Conservation (phyloP, 2,888 invertebrate species). For the Pteria penguin region DNA sequence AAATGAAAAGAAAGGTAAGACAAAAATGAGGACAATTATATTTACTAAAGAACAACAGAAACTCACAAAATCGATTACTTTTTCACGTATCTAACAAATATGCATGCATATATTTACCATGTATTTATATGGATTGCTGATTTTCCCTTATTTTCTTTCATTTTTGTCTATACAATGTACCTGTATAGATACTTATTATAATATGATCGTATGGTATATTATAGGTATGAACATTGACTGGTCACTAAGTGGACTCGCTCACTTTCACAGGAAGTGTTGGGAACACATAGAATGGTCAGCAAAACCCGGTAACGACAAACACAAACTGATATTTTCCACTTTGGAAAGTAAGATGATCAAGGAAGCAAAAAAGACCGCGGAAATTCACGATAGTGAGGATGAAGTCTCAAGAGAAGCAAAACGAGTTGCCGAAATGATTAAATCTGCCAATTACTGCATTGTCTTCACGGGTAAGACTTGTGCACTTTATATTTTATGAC, state of each 20-base stretch:
- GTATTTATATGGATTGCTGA: not conserved
- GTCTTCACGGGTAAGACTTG: slow-evolving; percentile 67
- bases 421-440: slow-evolving; percentile 63
- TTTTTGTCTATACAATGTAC: not conserved
- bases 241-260: slow-evolving; percentile 6
- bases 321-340: not conserved
- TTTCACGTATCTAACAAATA: not conserved
- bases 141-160: not conserved
- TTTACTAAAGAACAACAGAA: too few species aligned
- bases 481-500: not conserved
- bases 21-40: too few species aligned
- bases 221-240: slow-evolving; percentile 6
- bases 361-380: slow-evolving; percentile 66
- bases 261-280: slow-evolving; percentile 15
- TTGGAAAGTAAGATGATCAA: slow-evolving; percentile 23
- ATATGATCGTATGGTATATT: not conserved
- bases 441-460: slow-evolving; percentile 61
- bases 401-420: slow-evolving; percentile 55
- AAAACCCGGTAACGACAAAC: not conserved
- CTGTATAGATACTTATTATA: not conserved
- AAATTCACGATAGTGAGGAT: slow-evolving; percentile 63
- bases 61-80: not conserved
- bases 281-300: not conserved
- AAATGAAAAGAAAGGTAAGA: too few species aligned
- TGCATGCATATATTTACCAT: not conserved